These are phyloP conservation scores for Eudasyphora cyanicolor DNA, from an alignment of 2,888 invertebrate species.

Conservation along the genomic window DNA sequence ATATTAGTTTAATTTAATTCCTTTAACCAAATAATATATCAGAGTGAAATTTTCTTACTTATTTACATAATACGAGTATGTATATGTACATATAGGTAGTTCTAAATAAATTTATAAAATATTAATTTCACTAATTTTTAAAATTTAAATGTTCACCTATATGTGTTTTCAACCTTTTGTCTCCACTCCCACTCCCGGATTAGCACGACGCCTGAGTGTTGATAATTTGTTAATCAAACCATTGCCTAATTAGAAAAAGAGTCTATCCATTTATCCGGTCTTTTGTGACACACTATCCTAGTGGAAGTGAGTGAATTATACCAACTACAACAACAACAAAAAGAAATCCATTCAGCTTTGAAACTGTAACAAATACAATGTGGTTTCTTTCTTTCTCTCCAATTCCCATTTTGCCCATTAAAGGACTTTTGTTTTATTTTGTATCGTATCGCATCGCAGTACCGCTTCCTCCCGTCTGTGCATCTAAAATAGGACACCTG, in stretches of 20 bases:
- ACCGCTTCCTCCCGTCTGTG: not conserved
- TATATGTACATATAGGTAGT: no score
- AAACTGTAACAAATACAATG: not conserved
- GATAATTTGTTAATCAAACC: conserved; percentile 5
- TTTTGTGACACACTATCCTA: not conserved
- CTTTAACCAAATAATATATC: no score
- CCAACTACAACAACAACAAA: no score
- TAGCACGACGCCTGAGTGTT: conserved; percentile 9
- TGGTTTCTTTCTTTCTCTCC: no score
- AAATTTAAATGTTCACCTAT: not conserved
- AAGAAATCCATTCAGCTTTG: no score
- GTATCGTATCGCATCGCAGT: no score
- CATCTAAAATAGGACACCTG: conserved; percentile 5
- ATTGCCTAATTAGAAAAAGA: not conserved
- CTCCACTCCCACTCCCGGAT: not conserved
- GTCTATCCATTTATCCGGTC: not conserved
- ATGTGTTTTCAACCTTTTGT: conserved; percentile 5
- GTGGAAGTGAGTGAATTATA: no score
- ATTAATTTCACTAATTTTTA: conserved; percentile 7
- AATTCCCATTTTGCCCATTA: no score
- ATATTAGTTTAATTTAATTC: no score
- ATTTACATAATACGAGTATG: no score
- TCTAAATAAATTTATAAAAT: conserved; percentile 1
- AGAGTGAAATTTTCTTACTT: no score
- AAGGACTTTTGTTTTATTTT: not conserved